Evolutionary conservation across 2,797 vertebrate genomes (phyloP), one percentile per base, ranked within the genome.

Genomic region (Falco berigora): DNA sequence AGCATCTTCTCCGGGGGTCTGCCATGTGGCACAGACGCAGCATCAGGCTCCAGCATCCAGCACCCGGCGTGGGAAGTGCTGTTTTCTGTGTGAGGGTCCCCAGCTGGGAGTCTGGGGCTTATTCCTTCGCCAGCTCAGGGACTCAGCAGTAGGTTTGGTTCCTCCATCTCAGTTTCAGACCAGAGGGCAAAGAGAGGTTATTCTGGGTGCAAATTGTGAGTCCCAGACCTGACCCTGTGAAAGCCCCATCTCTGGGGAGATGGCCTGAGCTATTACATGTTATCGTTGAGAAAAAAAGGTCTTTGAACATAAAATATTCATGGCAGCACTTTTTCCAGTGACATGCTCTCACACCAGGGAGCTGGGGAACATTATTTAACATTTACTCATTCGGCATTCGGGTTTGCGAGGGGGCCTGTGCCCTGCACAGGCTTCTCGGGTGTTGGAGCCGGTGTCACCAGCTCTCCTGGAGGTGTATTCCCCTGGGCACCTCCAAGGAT

Each of bases 61-160:
- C n/a, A 14, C 4, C n/a, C 1, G 0, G 34, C 1, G 0, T 15
- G 32, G 58, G 18, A 72, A 75, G 36, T 6, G 46, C 55, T 4
- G 3, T 2, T 71, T 15, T 18, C 66, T 47, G 23, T 1, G 6
- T 5, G 21, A 72, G 18, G 17, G 27, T 34, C 52, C 58, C 30
- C n/a, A 25, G 38, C 9, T 6, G 56, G 13, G 75, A 28, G 32
- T 14, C 2, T n/a, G 79, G 38, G 74, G 19, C 14, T 84, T 32
- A 2, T 18, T 85, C 36, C 52, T 66, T 42, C 38, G 27, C 30
- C 40, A 30, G 25, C 20, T 71, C 76, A 49, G 34, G 20, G 19
- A 17, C 25, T 36, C n/a, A 14, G n/a, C 9, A 2, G 5, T 6
- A n/a, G 47, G 8, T 68, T 87, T 71, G 49, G 11, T 52, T 86